phyloP scores from a whole-genome alignment of 2,888 invertebrate genomes.

The Lithophane socia region DNA sequence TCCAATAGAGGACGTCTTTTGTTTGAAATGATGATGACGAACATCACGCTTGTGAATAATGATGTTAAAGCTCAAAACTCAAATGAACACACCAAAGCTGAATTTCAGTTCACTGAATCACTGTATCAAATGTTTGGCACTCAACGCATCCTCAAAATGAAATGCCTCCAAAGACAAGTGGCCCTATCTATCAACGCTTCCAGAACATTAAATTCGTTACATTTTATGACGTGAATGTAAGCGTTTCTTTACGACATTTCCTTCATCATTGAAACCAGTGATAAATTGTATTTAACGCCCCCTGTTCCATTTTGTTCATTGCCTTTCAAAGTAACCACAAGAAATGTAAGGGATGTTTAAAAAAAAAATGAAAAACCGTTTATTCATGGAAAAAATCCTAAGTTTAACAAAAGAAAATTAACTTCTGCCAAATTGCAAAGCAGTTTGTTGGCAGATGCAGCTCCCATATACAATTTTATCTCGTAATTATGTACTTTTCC shows the following conservation, averaged over 20 bases:
- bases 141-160: slow-evolving; percentile 4
- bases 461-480: too few species aligned
- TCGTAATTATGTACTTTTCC: too few species aligned
- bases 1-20: too few species aligned
- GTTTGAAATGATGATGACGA: too few species aligned
- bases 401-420: too few species aligned
- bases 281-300: slow-evolving; percentile 56
- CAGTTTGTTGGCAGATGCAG: too few species aligned
- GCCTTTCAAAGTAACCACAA: slow-evolving; percentile 32
- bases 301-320: slow-evolving; percentile 38
- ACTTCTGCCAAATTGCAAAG: too few species aligned
- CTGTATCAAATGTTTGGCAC: slow-evolving; percentile 5
- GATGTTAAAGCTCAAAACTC: too few species aligned
- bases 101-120: neutral
- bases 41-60: neutral
- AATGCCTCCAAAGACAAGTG: slow-evolving; percentile 39
- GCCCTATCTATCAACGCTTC: slow-evolving; percentile 56
- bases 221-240: slow-evolving; percentile 58
- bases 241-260: slow-evolving; percentile 55
- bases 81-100: neutral
- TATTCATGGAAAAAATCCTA: too few species aligned
- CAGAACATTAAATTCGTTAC: slow-evolving; percentile 60
- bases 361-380: too few species aligned
- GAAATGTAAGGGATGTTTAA: neutral
- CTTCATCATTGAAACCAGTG: slow-evolving; percentile 55